Evolutionary conservation across 2,888 invertebrate genomes (phyloP).

Genomic region (Pyrrhia umbra): DNA sequence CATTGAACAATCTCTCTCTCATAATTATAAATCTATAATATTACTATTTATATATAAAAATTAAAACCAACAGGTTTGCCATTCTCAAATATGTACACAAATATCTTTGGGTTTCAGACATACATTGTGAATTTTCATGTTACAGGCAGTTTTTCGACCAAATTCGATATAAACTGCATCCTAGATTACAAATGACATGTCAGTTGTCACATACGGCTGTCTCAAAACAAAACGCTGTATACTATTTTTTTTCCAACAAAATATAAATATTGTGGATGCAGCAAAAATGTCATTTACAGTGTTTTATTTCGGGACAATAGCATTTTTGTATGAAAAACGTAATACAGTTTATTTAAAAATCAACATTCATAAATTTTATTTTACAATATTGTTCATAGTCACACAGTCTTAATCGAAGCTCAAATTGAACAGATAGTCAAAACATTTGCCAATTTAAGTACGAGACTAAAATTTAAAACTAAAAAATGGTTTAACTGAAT

Average conservation of each 20-base stretch:
- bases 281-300: neutral
- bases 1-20: conserved; percentile 21
- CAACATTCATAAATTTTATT: no score
- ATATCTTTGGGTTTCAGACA: conserved; percentile 4
- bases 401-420: neutral
- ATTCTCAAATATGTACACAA: conserved; percentile 20
- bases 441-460: neutral
- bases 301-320: neutral
- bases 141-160: no score
- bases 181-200: neutral
- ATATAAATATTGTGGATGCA: no score
- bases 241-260: no score
- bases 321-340: neutral
- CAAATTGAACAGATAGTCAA: neutral
- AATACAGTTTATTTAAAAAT: no score
- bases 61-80: neutral
- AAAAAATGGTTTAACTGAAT: no score
- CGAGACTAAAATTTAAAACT: neutral
- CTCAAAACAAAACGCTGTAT: neutral
- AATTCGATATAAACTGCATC: neutral
- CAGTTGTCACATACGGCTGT: neutral
- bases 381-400: neutral
- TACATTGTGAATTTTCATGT: neutral
- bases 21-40: conserved; percentile 7
- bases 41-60: neutral